These are phyloP conservation scores for Zelleria hepariella DNA, from an alignment of 2,888 invertebrate species.

Conservation along the genomic window DNA sequence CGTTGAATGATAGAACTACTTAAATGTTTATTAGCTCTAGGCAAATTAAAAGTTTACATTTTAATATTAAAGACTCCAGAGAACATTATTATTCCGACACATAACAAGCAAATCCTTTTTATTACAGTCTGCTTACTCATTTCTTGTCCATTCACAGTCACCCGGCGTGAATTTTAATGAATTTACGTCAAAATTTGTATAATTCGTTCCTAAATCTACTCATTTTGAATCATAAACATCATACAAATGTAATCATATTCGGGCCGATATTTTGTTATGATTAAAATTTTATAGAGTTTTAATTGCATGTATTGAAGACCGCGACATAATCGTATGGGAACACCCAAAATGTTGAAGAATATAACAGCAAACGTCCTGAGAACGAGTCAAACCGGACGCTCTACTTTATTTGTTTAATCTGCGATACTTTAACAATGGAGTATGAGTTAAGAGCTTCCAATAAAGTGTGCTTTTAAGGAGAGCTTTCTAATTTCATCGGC, in stretches of 20 bases:
- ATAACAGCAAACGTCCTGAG: neutral
- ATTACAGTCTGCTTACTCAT: slow-evolving; percentile 28
- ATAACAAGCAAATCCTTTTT: slow-evolving; percentile 50
- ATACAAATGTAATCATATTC: slow-evolving; percentile 18
- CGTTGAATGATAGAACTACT: slow-evolving; percentile 44
- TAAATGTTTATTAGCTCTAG: slow-evolving; percentile 47
- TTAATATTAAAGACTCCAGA: slow-evolving; percentile 36
- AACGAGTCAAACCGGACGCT: neutral
- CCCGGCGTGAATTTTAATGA: slow-evolving; percentile 54
- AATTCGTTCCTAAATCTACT: slow-evolving; percentile 17
- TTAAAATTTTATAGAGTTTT: slow-evolving; percentile 31
- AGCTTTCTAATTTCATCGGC: slow-evolving; percentile 25
- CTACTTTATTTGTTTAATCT: neutral
- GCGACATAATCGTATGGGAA: slow-evolving; percentile 16
- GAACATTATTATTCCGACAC: slow-evolving; percentile 34
- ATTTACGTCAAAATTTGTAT: slow-evolving; percentile 27
- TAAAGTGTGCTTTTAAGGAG: slow-evolving; percentile 14
- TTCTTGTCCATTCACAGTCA: slow-evolving; percentile 26
- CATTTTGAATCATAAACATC: slow-evolving; percentile 27
- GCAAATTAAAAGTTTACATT: slow-evolving; percentile 60
- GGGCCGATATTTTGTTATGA: slow-evolving; percentile 36
- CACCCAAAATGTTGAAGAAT: slow-evolving; percentile 16
- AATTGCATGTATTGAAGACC: slow-evolving; percentile 21
- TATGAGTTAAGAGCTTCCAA: neutral
- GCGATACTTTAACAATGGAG: neutral